Evolutionary conservation across 2,888 invertebrate genomes (phyloP), one percentile per base, ranked within the genome.

Genomic region (Aradus depressus): DNA sequence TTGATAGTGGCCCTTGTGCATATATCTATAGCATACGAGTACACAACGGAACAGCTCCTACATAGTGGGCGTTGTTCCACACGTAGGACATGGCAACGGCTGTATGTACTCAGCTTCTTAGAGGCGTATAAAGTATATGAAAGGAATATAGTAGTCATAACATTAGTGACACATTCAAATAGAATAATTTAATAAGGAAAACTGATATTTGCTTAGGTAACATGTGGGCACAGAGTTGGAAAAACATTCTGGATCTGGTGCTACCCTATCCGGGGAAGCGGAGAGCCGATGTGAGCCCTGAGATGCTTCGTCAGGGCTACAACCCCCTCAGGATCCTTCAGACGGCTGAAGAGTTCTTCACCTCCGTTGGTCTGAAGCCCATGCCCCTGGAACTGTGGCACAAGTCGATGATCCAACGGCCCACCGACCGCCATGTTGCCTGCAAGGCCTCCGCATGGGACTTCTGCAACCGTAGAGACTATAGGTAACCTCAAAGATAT

Each of bases 381-480:
- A 84, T 84, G 71, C 81, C 87, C 0, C 80, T 82, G 0, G 81
- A 84, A 67, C 91, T 90, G 71, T 90, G 90, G 87, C 75, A 81
- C 34, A 76, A 79, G 22, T 89, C 89, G 0, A 75, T 90, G 75
- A 70, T 91, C 25, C 80, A 80, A 58, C 76, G 81, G 52, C 88
- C 90, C 0, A 41, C 38, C 5, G 81, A 82, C 58, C 72, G 81
- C 54, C 80, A 74, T 65, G 79, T 78, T 0, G 81, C 81, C 59
- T 85, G 84, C 61, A 80, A 80, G 1, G 76, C 84, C 0, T 83
- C 83, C 53, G 83, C 89, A 1, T 89, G 88, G 88, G 88, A 90
- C 67, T 86, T 89, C 68, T 85, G 83, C 63, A 85, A 89, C 63
- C 74, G 78, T 61, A 74, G 82, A 16, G 90, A 92, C 65, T 89